Percentiles rank a stretch among this genome's conserved stretches.
Evolutionary conservation across 1,140 invertebrate species (phyloP).

Genomic region (Formica selysi): DNA sequence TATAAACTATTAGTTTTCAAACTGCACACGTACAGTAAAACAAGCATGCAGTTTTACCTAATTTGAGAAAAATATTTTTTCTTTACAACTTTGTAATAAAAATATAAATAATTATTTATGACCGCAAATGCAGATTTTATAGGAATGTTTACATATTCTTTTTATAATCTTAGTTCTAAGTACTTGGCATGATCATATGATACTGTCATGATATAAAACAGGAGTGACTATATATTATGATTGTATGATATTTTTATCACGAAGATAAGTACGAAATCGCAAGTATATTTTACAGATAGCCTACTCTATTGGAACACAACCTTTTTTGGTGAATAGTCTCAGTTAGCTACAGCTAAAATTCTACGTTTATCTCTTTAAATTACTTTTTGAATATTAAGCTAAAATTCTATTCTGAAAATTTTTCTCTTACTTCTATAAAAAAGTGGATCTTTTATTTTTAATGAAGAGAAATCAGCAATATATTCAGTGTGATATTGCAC

Average conservation of each 20-base stretch:
- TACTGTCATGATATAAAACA: constrained; percentile 8
- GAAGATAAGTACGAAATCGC: constrained; percentile 68
- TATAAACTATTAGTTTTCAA: background rate
- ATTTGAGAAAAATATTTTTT: background rate
- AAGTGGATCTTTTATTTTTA: background rate
- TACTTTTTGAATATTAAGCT: constrained; percentile 19
- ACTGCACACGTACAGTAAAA: background rate
- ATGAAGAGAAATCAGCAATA: background rate
- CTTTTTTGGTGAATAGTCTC: constrained; percentile 83
- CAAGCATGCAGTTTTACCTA: background rate
- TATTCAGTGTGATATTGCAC: background rate
- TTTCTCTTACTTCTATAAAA: background rate
- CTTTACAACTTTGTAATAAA: background rate
- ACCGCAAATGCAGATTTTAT: constrained; percentile 5
- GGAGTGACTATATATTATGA: constrained; percentile 11
- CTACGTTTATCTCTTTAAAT: constrained; percentile 65
- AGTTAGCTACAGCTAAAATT: constrained; percentile 77
- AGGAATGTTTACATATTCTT: constrained; percentile 37
- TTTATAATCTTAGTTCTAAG: background rate
- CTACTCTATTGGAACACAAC: constrained; percentile 82
- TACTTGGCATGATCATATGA: constrained; percentile 5
- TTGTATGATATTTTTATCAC: constrained; percentile 40
- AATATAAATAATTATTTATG: background rate
- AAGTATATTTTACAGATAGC: constrained; percentile 71
- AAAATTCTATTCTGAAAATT: constrained; percentile 27